These are phyloP conservation scores for Heliconius charithonia DNA, from an alignment of 2,888 invertebrate species.

Conservation along the genomic window DNA sequence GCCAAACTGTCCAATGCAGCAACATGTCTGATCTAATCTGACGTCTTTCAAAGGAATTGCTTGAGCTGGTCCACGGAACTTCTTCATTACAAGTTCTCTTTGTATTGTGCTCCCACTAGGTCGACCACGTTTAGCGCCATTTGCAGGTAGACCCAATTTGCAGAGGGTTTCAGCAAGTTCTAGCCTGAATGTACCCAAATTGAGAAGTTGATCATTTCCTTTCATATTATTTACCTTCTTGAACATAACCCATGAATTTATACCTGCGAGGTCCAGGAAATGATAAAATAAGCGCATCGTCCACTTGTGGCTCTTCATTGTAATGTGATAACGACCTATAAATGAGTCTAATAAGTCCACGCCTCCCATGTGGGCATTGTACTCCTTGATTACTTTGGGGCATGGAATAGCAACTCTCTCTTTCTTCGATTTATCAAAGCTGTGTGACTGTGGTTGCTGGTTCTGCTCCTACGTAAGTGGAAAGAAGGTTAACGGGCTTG, in stretches of 20 bases:
- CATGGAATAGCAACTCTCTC: slow-evolving; percentile 15
- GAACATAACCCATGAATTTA: slow-evolving; percentile 44
- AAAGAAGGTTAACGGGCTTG: slow-evolving; percentile 10
- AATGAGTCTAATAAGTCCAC: slow-evolving; percentile 13
- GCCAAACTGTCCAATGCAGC: slow-evolving; percentile 51
- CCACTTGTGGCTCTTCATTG: slow-evolving; percentile 56
- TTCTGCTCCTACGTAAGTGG: slow-evolving; percentile 7
- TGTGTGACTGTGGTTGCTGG: slow-evolving; percentile 6
- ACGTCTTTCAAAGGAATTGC: slow-evolving; percentile 51
- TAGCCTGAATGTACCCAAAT: slow-evolving; percentile 55
- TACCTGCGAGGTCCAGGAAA: slow-evolving; percentile 53
- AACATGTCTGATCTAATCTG: slow-evolving; percentile 49
- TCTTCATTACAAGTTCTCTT: slow-evolving; percentile 54
- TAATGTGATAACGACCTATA: slow-evolving; percentile 48
- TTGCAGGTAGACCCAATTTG: slow-evolving; percentile 53
- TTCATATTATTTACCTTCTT: slow-evolving; percentile 33
- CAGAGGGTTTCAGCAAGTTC: slow-evolving; percentile 56
- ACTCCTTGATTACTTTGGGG: slow-evolving; percentile 1
- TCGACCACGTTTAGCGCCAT: slow-evolving; percentile 55
- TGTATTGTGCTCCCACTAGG: slow-evolving; percentile 53
- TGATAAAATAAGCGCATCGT: slow-evolving; percentile 56
- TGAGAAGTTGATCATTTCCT: slow-evolving; percentile 54
- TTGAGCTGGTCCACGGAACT: slow-evolving; percentile 54
- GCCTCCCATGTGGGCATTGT: not conserved
- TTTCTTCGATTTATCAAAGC: slow-evolving; percentile 13